phyloP scores from a whole-genome alignment of 2,797 vertebrate species.

The Phylloscopus collybita region DNA sequence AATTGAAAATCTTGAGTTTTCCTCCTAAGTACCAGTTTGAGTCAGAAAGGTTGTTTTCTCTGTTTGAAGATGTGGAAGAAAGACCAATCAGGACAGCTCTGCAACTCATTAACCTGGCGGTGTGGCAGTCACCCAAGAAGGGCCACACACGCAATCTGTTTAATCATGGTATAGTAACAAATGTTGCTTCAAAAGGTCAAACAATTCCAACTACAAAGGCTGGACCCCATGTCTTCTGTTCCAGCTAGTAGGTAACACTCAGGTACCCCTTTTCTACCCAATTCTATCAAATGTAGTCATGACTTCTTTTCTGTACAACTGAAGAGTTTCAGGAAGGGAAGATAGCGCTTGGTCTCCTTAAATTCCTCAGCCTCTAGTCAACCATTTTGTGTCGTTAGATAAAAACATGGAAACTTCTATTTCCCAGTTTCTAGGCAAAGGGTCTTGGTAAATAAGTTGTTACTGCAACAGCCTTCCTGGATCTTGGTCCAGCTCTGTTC shows the following conservation, averaged over 20 bases:
- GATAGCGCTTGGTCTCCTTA: fast-evolving
- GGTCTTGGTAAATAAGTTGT: neutral
- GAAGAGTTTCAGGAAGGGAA: neutral
- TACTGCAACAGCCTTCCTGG: neutral
- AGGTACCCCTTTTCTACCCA: neutral
- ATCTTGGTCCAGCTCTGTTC: neutral
- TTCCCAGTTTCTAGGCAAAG: neutral
- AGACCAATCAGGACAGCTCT: neutral
- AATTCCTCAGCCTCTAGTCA: neutral
- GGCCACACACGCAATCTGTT: neutral
- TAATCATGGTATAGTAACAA: neutral
- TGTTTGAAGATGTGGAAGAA: neutral
- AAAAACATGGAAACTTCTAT: neutral
- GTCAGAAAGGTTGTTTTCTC: neutral
- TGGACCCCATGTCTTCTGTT: neutral
- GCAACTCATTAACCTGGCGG: neutral
- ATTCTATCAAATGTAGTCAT: neutral
- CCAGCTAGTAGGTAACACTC: neutral
- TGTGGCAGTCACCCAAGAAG: neutral
- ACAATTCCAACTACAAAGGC: neutral
- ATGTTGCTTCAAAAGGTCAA: neutral
- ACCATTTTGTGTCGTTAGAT: neutral
- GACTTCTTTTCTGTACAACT: neutral
- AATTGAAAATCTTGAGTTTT: neutral
- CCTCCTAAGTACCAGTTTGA: neutral